Base-by-base conservation (phyloP, 1,140 invertebrate genomes). In the Microplitis mediator region DNA sequence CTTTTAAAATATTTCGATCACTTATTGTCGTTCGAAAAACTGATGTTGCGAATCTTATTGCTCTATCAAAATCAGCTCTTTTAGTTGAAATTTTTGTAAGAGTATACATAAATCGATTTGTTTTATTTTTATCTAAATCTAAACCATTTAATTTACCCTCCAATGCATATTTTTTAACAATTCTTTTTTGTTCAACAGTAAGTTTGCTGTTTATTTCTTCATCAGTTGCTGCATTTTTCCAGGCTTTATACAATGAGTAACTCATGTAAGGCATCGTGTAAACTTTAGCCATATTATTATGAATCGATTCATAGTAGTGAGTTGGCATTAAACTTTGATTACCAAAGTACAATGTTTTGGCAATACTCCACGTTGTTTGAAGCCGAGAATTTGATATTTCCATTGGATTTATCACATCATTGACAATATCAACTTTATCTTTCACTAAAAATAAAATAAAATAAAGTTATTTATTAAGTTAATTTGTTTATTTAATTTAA, bases 141-240 rank as follows among this genome's bases (percentile, higher is more conserved):
- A 96, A 83, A 0, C 95, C 96, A 87, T 95, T 95, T 4, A 96
- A 86, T 80, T 90, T 91, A 31, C 92, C 94, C 88, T 97, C 95
- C 3, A 95, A 81, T 58, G 93, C 78, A 85, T 92, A 95, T 85
- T 95, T 96, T 54, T 91, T 86, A 14, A 96, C 81, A 35, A 97
- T 79, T 75, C 93, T 89, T 62, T 89, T 88, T 84, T 95, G 90
- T 82, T 92, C 91, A 74, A 92, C 90, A 16, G 88, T 90, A 6
- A 93, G 83, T 71, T 90, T 86, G 39, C 89, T 85, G 6, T 89
- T 77, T 83, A 84, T 82, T 73, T 87, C 87, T 35, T 88, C 79
- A 23, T 23, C 60, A 89, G 77, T 23, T 23, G 0, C 23, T 52
- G 90, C 89, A 86, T 89, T 89, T 82, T 92, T 90, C 58, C 93